Base-by-base conservation (phyloP, 2,113 vertebrate species). In the Corvus hawaiiensis region DNA sequence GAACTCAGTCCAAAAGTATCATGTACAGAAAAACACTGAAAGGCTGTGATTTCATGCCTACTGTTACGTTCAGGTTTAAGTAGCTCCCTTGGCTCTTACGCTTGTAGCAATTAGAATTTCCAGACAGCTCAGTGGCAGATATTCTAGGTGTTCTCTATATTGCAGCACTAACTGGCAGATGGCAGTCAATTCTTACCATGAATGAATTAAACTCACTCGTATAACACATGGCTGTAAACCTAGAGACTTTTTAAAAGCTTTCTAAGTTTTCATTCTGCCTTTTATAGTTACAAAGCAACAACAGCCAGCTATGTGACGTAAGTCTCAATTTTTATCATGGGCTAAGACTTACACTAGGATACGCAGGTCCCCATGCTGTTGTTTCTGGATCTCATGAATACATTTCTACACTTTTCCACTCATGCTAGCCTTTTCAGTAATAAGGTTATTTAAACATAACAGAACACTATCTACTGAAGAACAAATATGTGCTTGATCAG, bases 31-130 rank as follows among this genome's bases (percentile, higher is more conserved):
- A 84, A 96, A 88, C 87, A 78, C 1, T 52, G 51, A 68, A 85
- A 90, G 30, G 44, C 85, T 90, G 72, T 88, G 93, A 90, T 96
- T 94, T 96, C 87, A 80, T 95, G 90, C 87, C 75, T 93, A 80
- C 51, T 77, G 63, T 95, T 92, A 90, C 90, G 68, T 87, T 95
- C 84, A 5, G 59, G 67, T 80, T 93, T 91, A 95, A 96, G 95
- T 91, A 92, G 85, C 56, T 91, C 91, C 87, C 91, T 76, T 95
- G 91, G 84, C 94, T 96, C 71, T 79, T 76, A 66, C 32, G 14
- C 58, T 85, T 66, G 62, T 2, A 91, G 67, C 58, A 94, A 94
- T 95, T 94, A 87, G 93, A 94, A 91, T 91, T 95, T 95, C 93
- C 94, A 94, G 93, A 90, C 63, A 90, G 87, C 68, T 77, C 16